Conservation (phyloP, 1,140 invertebrate genomes). For the Venturia canescens region DNA sequence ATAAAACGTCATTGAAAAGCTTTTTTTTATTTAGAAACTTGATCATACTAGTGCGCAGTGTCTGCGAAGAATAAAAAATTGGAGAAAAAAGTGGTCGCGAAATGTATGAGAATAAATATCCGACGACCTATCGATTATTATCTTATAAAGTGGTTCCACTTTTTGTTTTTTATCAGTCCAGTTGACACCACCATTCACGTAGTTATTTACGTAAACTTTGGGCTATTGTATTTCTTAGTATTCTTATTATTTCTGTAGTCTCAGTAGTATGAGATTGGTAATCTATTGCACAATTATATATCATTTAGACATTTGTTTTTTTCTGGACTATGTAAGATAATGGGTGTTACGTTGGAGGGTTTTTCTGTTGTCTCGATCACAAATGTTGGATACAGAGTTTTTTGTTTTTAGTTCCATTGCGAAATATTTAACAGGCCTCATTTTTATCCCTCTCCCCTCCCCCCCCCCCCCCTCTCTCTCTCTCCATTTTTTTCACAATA, state of each 20-base stretch:
- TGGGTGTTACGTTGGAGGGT: background rate
- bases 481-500: conserved; percentile 9
- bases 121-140: background rate
- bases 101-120: background rate
- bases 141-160: background rate
- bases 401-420: background rate
- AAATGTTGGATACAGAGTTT: background rate
- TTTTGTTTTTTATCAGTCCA: background rate
- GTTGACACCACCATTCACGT: background rate
- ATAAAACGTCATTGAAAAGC: conserved; percentile 12
- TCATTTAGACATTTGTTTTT: conserved; percentile 5
- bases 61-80: background rate
- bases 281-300: conserved; percentile 16
- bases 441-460: background rate
- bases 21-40: conserved; percentile 1
- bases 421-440: background rate
- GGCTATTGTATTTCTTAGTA: conserved; percentile 3
- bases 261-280: background rate
- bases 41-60: background rate
- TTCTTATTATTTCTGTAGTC: background rate
- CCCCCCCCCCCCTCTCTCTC: too few species aligned
- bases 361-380: background rate
- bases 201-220: background rate
- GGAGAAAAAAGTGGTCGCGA: background rate
- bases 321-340: conserved; percentile 19